Conservation (phyloP, 2,888 invertebrate genomes). For the Papilio elwesi region DNA sequence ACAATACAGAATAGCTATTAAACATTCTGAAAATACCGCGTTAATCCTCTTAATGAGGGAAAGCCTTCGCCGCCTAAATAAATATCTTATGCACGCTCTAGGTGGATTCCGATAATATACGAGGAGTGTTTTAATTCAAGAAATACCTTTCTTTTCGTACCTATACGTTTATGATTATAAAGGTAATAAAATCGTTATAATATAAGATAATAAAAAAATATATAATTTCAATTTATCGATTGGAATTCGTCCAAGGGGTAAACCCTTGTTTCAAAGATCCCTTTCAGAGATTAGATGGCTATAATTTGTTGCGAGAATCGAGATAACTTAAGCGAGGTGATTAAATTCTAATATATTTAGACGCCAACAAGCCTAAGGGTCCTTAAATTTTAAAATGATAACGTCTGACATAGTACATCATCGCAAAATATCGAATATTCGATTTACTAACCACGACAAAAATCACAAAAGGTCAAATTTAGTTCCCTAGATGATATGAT, state of each 20-base stretch:
- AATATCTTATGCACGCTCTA: not conserved
- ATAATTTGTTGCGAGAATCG: not conserved
- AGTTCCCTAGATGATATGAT: too few species aligned
- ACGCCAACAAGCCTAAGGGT: too few species aligned
- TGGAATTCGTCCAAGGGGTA: constrained; percentile 12
- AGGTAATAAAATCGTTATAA: not conserved
- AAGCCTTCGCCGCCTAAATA: not conserved
- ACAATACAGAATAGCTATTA: not conserved
- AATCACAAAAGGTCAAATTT: too few species aligned
- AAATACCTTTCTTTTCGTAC: not conserved
- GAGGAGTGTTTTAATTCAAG: not conserved
- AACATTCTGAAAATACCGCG: not conserved
- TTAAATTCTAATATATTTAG: too few species aligned
- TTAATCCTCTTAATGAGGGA: not conserved
- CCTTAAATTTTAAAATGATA: too few species aligned
- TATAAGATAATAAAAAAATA: not conserved
- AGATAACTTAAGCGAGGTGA: not conserved
- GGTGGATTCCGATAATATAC: not conserved
- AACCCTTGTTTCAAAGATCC: constrained; percentile 6
- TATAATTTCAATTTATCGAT: not conserved
- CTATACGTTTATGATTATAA: not conserved
- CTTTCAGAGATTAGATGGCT: not conserved
- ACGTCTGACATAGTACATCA: too few species aligned
- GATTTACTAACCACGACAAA: too few species aligned
- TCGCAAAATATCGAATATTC: too few species aligned